phyloP scores from a whole-genome alignment of 2,113 vertebrate species.

The Taxidea taxus region DNA sequence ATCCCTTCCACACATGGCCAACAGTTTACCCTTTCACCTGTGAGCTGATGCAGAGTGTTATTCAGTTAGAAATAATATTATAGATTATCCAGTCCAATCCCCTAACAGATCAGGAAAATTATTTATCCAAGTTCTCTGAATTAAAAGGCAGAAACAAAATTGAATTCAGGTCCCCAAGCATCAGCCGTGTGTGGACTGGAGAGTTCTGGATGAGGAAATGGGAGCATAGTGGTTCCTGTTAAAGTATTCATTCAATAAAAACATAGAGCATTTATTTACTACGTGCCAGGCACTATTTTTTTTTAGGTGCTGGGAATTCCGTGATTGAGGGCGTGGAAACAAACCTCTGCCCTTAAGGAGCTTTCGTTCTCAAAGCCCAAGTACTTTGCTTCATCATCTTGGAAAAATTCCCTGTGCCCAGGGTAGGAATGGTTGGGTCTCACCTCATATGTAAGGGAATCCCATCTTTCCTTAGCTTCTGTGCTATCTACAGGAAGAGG shows the following conservation, averaged over 20 bases:
- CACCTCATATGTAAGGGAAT: neutral
- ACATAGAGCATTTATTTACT: neutral
- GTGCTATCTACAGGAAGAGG: neutral
- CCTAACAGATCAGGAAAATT: neutral
- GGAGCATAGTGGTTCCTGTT: neutral
- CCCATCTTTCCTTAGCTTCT: neutral
- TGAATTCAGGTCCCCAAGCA: neutral
- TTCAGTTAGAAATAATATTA: neutral
- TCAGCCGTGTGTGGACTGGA: neutral
- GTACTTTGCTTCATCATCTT: neutral
- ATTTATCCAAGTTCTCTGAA: constrained; percentile 1
- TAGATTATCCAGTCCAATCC: neutral
- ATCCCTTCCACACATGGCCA: neutral
- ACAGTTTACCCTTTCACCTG: neutral
- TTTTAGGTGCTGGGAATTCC: constrained; percentile 58
- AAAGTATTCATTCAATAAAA: neutral
- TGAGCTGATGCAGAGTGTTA: neutral
- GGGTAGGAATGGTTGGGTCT: neutral
- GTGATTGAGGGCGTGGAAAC: neutral
- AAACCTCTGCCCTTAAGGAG: neutral
- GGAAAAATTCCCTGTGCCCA: neutral
- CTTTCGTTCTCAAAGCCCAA: neutral
- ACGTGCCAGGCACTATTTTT: constrained; percentile 28
- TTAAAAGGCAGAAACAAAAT: neutral
- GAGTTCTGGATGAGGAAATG: neutral